Evolutionary conservation across 1,140 invertebrate species (phyloP).

Genomic region (Phenacoccus solenopsis): DNA sequence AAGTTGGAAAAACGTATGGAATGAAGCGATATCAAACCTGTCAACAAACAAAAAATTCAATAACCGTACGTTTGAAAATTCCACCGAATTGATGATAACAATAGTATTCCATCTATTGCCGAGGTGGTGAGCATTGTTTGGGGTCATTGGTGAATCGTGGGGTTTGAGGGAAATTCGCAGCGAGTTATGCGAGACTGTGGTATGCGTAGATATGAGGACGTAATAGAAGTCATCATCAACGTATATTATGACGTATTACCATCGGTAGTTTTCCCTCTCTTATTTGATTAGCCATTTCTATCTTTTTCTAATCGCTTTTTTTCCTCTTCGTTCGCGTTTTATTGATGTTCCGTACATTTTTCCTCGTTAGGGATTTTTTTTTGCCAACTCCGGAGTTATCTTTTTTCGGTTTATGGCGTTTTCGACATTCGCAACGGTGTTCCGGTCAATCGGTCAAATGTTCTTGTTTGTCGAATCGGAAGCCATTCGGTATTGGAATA

Average conservation of each 20-base stretch:
- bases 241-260: constrained; percentile 12
- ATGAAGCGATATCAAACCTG: constrained; percentile 16
- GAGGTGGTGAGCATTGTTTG: constrained; percentile 10
- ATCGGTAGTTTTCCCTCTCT: neutral
- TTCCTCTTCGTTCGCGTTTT: neutral
- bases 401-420: neutral
- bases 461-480: neutral
- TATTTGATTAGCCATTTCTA: constrained; percentile 14
- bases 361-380: neutral
- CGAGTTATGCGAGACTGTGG: constrained; percentile 13
- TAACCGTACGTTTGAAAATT: constrained; percentile 9
- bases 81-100: constrained; percentile 10
- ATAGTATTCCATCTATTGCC: constrained; percentile 7
- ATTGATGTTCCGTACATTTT: neutral
- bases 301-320: constrained; percentile 15
- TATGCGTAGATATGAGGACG: constrained; percentile 7
- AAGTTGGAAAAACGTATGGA: constrained; percentile 14
- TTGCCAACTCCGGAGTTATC: neutral
- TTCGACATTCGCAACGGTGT: neutral
- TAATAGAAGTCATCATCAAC: constrained; percentile 12
- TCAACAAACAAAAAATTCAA: constrained; percentile 17
- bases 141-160: neutral
- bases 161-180: neutral
- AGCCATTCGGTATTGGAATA: neutral
- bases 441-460: neutral